These are phyloP conservation scores for Aproaerema taeniolella DNA, from an alignment of 2,888 invertebrate species.

Conservation along the genomic window DNA sequence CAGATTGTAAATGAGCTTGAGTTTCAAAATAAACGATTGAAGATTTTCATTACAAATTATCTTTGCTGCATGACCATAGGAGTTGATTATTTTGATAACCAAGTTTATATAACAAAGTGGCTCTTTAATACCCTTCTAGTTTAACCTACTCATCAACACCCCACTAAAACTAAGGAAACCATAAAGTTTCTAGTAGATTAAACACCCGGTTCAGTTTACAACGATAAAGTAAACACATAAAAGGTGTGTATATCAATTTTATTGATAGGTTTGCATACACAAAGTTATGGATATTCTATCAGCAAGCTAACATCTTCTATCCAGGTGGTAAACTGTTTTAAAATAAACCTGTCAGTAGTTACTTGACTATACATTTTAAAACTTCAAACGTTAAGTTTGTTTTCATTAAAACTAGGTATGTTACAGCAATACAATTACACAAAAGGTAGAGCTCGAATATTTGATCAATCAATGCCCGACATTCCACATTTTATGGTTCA, in stretches of 20 bases:
- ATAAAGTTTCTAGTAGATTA: slow-evolving; percentile 12
- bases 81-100: no score
- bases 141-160: slow-evolving; percentile 3
- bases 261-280: slow-evolving; percentile 2
- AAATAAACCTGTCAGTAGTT: not conserved
- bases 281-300: not conserved
- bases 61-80: no score
- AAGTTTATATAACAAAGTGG: no score
- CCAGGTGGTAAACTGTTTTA: not conserved
- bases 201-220: slow-evolving; percentile 10
- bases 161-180: slow-evolving; percentile 11
- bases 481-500: slow-evolving; percentile 48
- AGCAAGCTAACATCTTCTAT: not conserved
- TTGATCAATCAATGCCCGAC: slow-evolving; percentile 46
- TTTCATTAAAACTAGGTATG: not conserved
- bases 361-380: no score
- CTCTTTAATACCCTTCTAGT: no score
- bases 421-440: no score
- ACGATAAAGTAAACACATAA: slow-evolving; percentile 15
- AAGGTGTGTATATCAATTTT: slow-evolving; percentile 5
- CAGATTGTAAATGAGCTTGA: no score
- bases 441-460: slow-evolving; percentile 30
- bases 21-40: no score
- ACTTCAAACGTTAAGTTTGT: no score
- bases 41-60: no score